Evolutionary conservation across 2,113 vertebrate genomes (phyloP), one percentile per base, ranked within the genome.

Genomic region (Trematomus loennbergii): DNA sequence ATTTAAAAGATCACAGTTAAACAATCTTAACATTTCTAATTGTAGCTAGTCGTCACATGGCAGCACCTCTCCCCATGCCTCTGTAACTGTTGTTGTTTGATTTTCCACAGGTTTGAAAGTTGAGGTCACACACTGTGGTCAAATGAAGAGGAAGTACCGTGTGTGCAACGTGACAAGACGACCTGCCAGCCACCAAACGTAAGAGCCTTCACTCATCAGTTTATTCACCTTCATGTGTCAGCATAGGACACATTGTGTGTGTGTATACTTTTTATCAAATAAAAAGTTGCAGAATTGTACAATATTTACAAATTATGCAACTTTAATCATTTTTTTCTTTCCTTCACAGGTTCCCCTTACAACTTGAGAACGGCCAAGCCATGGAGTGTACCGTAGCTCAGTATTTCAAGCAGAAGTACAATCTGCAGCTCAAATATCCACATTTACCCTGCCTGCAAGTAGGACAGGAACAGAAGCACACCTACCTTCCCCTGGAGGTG

Each of bases 371-470:
- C 43, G 98, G 98, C 74, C 98, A 99, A 89, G 98, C 98, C 67
- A 98, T 99, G 97, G 98, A 99, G 94, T 99, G 98, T 88, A 99
- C 98, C 49, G 98, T 99, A 77, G 98, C 98, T 75, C 98, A 99
- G 85, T 99, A 99, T 91, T 99, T 99, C 93, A 99, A 99, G 88
- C 98, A 99, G 90, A 99, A 99, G 85, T 99, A 99, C 92, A 99
- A 96, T 83, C 95, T 99, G 79, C 98, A 99, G 87, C 95, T 99
- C 79, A 99, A 99, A 90, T 98, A 99, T 72, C 97, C 98, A 22
- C 98, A 99, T 74, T 95, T 99, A 84, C 98, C 98, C 63, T 99
- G 98, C 88, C 95, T 99, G 73, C 98, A 99, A 92, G 98, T 99
- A 59, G 98, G 98, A 8, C 98, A 99, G 91, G 98, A 99, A 78